A percentile compares a stretch with the other conserved stretches of the same genome.
Evolutionary conservation across 2,797 vertebrate species (phyloP).

Genomic region (Spheniscus humboldti): DNA sequence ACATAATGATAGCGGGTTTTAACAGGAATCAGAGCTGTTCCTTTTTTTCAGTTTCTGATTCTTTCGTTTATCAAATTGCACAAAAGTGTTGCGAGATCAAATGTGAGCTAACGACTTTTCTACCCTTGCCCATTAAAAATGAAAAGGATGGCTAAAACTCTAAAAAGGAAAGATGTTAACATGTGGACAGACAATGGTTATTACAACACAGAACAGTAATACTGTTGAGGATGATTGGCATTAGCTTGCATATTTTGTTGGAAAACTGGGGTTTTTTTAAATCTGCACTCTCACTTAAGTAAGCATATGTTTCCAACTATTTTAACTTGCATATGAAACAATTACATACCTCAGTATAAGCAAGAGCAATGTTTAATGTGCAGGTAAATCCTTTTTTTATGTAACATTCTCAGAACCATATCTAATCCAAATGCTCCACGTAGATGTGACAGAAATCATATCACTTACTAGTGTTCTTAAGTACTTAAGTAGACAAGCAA

Average conservation of each 20-base stretch:
- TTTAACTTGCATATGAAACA: not conserved
- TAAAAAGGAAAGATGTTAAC: not conserved
- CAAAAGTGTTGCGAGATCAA: not conserved
- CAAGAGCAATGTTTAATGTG: not conserved
- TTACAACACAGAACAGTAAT: not conserved
- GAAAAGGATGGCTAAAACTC: not conserved
- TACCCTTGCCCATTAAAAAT: not conserved
- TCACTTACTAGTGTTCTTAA: not conserved
- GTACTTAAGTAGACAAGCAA: not conserved
- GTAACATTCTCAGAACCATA: not conserved
- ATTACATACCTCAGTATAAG: not conserved
- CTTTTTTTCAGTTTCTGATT: not conserved
- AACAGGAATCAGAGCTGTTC: not conserved
- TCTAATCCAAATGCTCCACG: not conserved
- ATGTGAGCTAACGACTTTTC: not conserved
- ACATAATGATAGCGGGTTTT: not conserved
- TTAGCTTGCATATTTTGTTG: not conserved
- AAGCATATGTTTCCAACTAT: not conserved
- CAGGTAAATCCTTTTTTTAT: not conserved
- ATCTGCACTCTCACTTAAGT: not conserved
- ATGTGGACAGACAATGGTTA: not conserved
- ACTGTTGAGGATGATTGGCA: not conserved
- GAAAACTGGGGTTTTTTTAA: not conserved
- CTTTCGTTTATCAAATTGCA: not conserved
- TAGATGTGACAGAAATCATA: not conserved